A percentile compares a stretch with the other conserved stretches of the same genome.
Conservation (phyloP, 2,888 invertebrate species). For the Alloscopus bannaensis region DNA sequence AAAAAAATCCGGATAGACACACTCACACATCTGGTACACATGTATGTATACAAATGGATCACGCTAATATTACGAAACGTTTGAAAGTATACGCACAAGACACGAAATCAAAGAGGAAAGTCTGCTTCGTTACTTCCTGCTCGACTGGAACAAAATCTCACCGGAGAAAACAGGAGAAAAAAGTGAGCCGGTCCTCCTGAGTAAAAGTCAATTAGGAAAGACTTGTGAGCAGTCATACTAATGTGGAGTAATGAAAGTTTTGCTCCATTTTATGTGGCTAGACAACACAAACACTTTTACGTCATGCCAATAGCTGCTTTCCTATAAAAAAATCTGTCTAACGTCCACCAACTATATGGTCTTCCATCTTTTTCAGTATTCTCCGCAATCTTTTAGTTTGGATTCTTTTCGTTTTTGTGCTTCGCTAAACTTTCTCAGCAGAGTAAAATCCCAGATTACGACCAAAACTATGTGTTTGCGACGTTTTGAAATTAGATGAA, state of each 20-base stretch:
- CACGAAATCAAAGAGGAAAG: slow-evolving; percentile 24
- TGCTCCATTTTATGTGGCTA: slow-evolving; percentile 42
- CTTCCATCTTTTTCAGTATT: too few species aligned
- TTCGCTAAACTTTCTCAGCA: slow-evolving; percentile 45
- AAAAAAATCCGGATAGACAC: too few species aligned
- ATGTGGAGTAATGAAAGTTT: slow-evolving; percentile 59
- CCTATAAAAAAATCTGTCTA: too few species aligned
- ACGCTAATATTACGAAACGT: too few species aligned
- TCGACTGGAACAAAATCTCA: slow-evolving; percentile 29
- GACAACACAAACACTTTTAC: too few species aligned
- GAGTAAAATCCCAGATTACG: slow-evolving; percentile 50
- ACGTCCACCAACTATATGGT: too few species aligned
- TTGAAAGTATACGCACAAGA: too few species aligned
- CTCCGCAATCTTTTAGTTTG: too few species aligned
- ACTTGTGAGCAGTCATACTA: slow-evolving; percentile 63
- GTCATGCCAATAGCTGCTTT: too few species aligned
- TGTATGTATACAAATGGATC: too few species aligned
- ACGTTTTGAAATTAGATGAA: slow-evolving; percentile 54
- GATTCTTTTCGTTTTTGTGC: too few species aligned
- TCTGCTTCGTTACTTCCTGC: slow-evolving; percentile 16
- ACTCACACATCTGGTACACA: too few species aligned
- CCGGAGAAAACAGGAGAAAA: slow-evolving; percentile 47
- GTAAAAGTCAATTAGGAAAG: slow-evolving; percentile 62
- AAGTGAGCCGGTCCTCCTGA: slow-evolving; percentile 42
- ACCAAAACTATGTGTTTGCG: slow-evolving; percentile 29